Evolutionary conservation across 2,888 invertebrate genomes (phyloP).

Genomic region (Eristalis tenax): DNA sequence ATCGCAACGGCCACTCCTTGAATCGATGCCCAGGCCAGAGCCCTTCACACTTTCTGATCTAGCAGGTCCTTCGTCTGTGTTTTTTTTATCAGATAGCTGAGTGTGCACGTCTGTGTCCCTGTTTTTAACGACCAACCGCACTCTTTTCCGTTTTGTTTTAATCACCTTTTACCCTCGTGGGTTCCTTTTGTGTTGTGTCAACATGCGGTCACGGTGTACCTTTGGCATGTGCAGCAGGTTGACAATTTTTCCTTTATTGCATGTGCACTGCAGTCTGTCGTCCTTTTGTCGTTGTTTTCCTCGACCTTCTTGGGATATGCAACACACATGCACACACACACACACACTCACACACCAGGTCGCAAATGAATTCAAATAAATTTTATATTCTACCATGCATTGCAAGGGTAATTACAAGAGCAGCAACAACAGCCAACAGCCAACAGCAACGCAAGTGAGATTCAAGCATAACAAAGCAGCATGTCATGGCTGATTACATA

Average conservation of each 20-base stretch:
- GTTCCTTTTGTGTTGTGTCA: not conserved
- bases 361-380: constrained; percentile 3
- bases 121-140: constrained; percentile 4
- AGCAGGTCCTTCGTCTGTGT: not conserved
- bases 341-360: not conserved
- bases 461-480: constrained; percentile 12
- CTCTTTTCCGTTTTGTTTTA: not conserved
- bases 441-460: not conserved
- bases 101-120: too few species aligned
- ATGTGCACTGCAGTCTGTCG: not conserved
- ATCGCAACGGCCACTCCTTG: too few species aligned
- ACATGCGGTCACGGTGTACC: constrained; percentile 36
- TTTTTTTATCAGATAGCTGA: not conserved
- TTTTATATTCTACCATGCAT: not conserved
- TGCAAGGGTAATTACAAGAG: constrained; percentile 20
- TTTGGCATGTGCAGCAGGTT: constrained; percentile 58
- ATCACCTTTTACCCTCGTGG: not conserved
- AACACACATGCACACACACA: too few species aligned
- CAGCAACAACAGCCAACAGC: too few species aligned
- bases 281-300: constrained; percentile 4
- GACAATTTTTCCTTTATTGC: not conserved
- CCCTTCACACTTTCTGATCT: too few species aligned
- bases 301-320: too few species aligned
- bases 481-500: constrained; percentile 62
- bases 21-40: too few species aligned